Percentiles rank a stretch among this genome's conserved stretches.
Evolutionary conservation across 2,888 invertebrate genomes (phyloP).

Genomic region (Rhyacophila evoluta): DNA sequence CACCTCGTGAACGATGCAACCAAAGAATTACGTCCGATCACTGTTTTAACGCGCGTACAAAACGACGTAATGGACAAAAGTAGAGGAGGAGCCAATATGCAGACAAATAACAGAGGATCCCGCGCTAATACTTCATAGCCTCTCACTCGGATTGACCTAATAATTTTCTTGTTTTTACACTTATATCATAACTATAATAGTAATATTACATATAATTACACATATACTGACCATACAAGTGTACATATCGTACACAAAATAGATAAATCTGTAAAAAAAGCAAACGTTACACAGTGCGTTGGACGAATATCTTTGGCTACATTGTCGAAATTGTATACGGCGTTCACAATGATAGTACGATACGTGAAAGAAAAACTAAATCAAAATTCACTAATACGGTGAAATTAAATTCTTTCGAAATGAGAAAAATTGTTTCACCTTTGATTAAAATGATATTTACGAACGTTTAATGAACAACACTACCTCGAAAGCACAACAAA

Average conservation of each 20-base stretch:
- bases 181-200: not conserved
- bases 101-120: constrained; percentile 44
- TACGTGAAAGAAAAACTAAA: not conserved
- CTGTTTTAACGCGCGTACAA: constrained; percentile 46
- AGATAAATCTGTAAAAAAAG: constrained; percentile 41
- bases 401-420: not conserved
- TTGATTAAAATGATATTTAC: constrained; percentile 42
- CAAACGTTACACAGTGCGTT: constrained; percentile 51
- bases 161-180: not conserved
- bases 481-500: constrained; percentile 66
- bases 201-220: not conserved
- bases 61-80: constrained; percentile 45
- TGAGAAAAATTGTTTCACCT: constrained; percentile 38
- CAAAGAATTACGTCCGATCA: constrained; percentile 39
- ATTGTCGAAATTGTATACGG: constrained; percentile 32
- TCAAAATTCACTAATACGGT: not conserved
- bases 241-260: constrained; percentile 1
- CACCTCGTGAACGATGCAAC: constrained; percentile 38
- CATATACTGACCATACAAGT: not conserved
- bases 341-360: constrained; percentile 45
- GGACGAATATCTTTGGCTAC: constrained; percentile 41
- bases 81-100: constrained; percentile 33
- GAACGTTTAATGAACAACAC: constrained; percentile 47
- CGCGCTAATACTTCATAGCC: constrained; percentile 43
- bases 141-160: constrained; percentile 17